These are phyloP conservation scores for Leptinotarsa rubiginosa DNA, from an alignment of 2,888 invertebrate genomes.

Conservation along the genomic window DNA sequence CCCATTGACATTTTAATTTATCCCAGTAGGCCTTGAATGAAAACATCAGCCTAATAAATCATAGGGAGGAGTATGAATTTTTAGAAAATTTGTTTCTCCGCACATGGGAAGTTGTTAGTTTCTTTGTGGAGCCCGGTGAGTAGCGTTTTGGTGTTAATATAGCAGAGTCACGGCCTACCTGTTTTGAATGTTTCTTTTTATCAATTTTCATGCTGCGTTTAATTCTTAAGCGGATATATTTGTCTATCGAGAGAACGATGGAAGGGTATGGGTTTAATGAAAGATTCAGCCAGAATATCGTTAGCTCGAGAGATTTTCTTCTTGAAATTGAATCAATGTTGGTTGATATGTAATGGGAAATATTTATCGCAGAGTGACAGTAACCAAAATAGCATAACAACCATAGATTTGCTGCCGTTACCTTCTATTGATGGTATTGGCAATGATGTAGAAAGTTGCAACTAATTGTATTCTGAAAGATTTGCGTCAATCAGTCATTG, in stretches of 20 bases:
- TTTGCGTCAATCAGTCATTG: too few species aligned
- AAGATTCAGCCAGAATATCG: too few species aligned
- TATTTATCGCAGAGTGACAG: too few species aligned
- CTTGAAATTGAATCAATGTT: too few species aligned
- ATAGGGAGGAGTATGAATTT: conserved; percentile 42
- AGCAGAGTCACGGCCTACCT: conserved; percentile 45
- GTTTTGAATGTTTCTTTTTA: conserved; percentile 36
- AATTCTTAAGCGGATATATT: conserved; percentile 8
- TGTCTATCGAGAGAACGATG: conserved; percentile 13
- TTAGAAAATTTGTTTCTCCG: conserved; percentile 36
- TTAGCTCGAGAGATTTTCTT: too few species aligned
- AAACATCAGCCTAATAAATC: conserved; percentile 44
- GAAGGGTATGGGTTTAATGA: not conserved
- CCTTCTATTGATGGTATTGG: too few species aligned
- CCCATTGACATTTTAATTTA: conserved; percentile 56
- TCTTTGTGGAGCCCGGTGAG: conserved; percentile 6
- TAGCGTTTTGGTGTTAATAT: conserved; percentile 26
- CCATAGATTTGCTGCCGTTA: too few species aligned
- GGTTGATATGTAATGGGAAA: too few species aligned
- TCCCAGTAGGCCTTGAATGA: conserved; percentile 45
- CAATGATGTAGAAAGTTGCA: too few species aligned
- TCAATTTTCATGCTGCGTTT: conserved; percentile 26
- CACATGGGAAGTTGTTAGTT: conserved; percentile 41
- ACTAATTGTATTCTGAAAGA: too few species aligned
- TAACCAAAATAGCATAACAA: too few species aligned